phyloP scores from a whole-genome alignment of 2,113 vertebrate species.

The Myotis lucifugus region DNA sequence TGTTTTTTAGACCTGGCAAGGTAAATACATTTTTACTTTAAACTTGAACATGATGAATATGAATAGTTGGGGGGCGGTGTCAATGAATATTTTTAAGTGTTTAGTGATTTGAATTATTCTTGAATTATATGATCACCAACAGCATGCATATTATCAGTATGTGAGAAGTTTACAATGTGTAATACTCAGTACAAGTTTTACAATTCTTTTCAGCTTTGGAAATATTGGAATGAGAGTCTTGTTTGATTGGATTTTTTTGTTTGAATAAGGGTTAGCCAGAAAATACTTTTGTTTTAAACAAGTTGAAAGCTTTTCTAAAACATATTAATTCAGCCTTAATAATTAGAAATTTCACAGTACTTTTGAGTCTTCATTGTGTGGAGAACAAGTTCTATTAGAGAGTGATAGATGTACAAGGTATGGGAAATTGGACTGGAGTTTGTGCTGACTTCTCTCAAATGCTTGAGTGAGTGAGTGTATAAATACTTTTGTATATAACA shows the following conservation, averaged over 20 bases:
- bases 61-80: not conserved
- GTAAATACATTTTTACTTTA: conserved; percentile 84
- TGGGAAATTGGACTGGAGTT: not conserved
- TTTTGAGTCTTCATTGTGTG: not conserved
- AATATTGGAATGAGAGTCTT: conserved; percentile 4
- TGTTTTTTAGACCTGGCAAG: conserved; percentile 99
- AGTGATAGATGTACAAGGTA: not conserved
- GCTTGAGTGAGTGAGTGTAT: not conserved
- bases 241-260: not conserved
- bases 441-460: not conserved
- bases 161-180: not conserved
- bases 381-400: not conserved
- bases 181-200: not conserved
- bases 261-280: conserved; percentile 5
- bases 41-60: conserved; percentile 3
- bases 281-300: conserved; percentile 13
- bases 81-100: conserved; percentile 28
- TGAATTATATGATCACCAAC: not conserved
- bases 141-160: not conserved
- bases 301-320: conserved; percentile 40
- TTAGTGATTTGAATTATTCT: not conserved
- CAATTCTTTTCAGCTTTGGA: not conserved
- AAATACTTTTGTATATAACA: not conserved
- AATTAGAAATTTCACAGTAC: not conserved
- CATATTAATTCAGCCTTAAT: not conserved